Conservation (phyloP, 2,888 invertebrate genomes). For the Latrodectus hesperus region DNA sequence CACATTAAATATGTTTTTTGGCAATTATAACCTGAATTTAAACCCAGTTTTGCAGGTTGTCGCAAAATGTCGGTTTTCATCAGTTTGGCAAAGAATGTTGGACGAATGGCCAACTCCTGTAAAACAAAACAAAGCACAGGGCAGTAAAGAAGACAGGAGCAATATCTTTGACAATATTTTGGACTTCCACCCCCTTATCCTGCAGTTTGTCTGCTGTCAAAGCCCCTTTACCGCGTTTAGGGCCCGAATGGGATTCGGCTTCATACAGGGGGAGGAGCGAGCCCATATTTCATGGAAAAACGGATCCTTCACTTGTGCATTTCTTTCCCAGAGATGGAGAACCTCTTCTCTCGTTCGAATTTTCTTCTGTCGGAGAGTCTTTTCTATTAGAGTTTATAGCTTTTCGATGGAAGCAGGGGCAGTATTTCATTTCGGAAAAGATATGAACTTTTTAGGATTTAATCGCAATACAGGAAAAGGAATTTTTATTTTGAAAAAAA, state of each 20-base stretch:
- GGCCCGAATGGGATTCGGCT: background rate
- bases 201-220: conserved; percentile 33
- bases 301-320: conserved; percentile 8
- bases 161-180: conserved; percentile 22
- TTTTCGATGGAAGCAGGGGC: background rate
- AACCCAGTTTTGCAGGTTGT: too few species aligned
- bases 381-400: conserved; percentile 5
- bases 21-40: too few species aligned
- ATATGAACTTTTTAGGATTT: conserved; percentile 5
- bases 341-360: background rate
- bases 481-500: background rate
- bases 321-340: background rate
- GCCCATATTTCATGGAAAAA: conserved; percentile 10
- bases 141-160: conserved; percentile 16
- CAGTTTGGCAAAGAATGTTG: background rate
- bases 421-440: conserved; percentile 1
- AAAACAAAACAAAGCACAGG: conserved; percentile 10
- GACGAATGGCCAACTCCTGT: background rate
- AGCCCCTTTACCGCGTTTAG: background rate
- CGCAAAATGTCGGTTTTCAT: too few species aligned
- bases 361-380: background rate
- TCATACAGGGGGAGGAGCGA: background rate
- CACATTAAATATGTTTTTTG: too few species aligned
- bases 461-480: background rate
- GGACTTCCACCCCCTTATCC: background rate